phyloP scores from a whole-genome alignment of 2,113 vertebrate species.

The Psephotus haematonotus region DNA sequence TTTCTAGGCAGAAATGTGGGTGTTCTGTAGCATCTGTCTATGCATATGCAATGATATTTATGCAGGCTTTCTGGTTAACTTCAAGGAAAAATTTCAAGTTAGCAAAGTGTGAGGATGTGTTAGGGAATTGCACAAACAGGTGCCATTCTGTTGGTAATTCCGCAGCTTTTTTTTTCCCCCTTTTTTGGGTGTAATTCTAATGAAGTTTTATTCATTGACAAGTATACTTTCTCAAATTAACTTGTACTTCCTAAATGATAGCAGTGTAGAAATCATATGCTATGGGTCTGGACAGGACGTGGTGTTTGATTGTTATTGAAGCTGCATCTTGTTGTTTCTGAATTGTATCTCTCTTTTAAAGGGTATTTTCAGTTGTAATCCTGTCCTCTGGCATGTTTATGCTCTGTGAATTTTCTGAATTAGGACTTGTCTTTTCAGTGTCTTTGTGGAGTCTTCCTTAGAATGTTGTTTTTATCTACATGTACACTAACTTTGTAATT shows the following conservation, averaged over 20 bases:
- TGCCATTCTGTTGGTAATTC: background rate
- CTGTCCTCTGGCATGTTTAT: background rate
- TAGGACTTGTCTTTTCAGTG: background rate
- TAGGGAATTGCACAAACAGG: background rate
- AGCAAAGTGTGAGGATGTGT: background rate
- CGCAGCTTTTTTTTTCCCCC: background rate
- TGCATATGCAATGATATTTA: constrained; percentile 16
- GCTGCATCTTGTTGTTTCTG: background rate
- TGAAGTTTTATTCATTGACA: background rate
- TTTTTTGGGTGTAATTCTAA: background rate
- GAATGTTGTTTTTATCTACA: background rate
- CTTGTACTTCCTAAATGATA: background rate
- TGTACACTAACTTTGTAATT: background rate
- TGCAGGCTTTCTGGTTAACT: constrained; percentile 14
- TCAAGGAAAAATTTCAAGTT: background rate
- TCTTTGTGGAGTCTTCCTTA: background rate
- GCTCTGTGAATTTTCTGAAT: background rate
- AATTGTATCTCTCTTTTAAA: background rate
- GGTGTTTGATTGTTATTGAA: background rate
- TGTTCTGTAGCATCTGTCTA: constrained; percentile 35
- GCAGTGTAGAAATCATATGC: background rate
- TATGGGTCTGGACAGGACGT: background rate
- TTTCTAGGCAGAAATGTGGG: constrained; percentile 28
- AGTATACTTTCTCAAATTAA: background rate
- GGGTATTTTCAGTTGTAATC: background rate